phyloP scores from a whole-genome alignment of 2,797 vertebrate genomes.

The Remorina albescens region DNA sequence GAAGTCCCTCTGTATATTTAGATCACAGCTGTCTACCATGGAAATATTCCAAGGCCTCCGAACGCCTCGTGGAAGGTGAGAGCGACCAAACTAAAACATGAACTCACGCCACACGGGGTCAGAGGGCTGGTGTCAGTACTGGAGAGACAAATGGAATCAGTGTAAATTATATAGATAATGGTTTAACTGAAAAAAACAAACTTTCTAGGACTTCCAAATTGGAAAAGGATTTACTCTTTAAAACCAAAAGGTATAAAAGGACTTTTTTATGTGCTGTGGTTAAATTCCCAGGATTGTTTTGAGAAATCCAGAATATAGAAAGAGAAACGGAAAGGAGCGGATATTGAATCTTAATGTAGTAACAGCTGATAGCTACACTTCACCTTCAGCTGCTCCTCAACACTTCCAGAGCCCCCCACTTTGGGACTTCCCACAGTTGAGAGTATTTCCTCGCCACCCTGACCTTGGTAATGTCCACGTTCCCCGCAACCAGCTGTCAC shows the following conservation, averaged over 20 bases:
- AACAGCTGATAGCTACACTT: conserved; percentile 29
- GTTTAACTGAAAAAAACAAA: no score
- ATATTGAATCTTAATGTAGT: conserved; percentile 14
- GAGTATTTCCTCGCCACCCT: conserved; percentile 28
- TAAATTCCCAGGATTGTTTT: not conserved
- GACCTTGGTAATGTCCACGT: conserved; percentile 48
- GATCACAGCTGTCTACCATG: conserved; percentile 82
- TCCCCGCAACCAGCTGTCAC: conserved; percentile 67
- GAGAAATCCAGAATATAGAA: conserved; percentile 7
- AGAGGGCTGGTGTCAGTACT: not conserved
- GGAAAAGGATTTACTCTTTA: no score
- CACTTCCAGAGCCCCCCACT: conserved; percentile 37
- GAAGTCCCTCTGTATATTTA: conserved; percentile 81
- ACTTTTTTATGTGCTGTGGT: not conserved
- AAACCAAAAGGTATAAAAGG: no score
- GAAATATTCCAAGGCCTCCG: conserved; percentile 78
- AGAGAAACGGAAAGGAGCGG: conserved; percentile 15
- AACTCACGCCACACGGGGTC: not conserved
- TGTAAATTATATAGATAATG: not conserved
- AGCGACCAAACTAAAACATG: conserved; percentile 24
- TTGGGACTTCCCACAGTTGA: conserved; percentile 68
- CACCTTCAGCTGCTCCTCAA: conserved; percentile 19
- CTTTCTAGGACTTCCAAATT: no score
- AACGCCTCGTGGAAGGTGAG: conserved; percentile 44
- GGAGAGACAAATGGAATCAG: not conserved